Evolutionary conservation across 2,888 invertebrate genomes (phyloP).

Genomic region (Elysia crispata): DNA sequence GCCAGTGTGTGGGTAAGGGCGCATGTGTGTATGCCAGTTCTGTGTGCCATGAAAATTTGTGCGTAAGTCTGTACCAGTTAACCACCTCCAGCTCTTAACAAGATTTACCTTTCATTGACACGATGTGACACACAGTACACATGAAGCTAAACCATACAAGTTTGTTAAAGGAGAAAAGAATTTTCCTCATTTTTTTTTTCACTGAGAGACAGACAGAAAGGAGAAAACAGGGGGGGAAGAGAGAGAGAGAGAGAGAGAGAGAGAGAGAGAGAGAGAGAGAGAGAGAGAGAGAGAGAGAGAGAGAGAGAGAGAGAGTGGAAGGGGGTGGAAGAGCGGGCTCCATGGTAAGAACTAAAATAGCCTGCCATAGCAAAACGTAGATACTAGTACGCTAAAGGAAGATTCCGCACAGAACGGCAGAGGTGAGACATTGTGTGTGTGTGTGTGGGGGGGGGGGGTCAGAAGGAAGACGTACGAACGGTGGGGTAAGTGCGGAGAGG

Average conservation of each 20-base stretch:
- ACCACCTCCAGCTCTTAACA: no score
- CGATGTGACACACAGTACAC: no score
- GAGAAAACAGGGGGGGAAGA: neutral
- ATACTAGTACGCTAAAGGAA: neutral
- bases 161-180: no score
- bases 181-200: no score
- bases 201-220: slow-evolving; percentile 13
- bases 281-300: slow-evolving; percentile 6
- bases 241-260: slow-evolving; percentile 27
- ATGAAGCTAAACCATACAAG: no score
- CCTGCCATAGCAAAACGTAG: slow-evolving; percentile 5
- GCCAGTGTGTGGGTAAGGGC: no score
- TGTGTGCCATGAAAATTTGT: no score
- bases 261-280: slow-evolving; percentile 10
- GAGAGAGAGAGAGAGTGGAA: slow-evolving; percentile 28
- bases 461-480: neutral
- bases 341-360: neutral
- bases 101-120: no score
- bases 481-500: no score
- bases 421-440: slow-evolving; percentile 13
- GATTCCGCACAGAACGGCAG: neutral
- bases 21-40: no score
- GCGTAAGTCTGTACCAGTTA: no score
- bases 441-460: neutral
- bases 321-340: no score